These are phyloP conservation scores for Paradoxurus hermaphroditus DNA, from an alignment of 2,113 vertebrate species.

Conservation along the genomic window DNA sequence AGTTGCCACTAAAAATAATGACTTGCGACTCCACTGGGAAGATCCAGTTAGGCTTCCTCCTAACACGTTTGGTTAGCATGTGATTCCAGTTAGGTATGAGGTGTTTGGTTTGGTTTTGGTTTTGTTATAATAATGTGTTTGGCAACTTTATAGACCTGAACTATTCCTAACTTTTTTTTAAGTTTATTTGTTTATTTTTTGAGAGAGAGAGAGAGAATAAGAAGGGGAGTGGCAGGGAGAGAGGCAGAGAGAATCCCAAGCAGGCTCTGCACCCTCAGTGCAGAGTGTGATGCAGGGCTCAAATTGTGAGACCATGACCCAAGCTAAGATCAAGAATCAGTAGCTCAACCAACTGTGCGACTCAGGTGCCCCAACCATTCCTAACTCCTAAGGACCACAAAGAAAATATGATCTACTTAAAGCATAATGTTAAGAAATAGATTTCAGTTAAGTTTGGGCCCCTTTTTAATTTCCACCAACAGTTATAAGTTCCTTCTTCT, in stretches of 20 bases:
- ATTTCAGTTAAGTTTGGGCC: slow-evolving; percentile 15
- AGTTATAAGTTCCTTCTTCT: not conserved
- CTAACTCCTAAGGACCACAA: not conserved
- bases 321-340: too few species aligned
- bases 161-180: not conserved
- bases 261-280: too few species aligned
- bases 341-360: not conserved
- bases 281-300: too few species aligned
- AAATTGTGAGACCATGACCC: too few species aligned
- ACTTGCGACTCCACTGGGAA: not conserved
- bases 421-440: slow-evolving; percentile 15
- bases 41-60: not conserved
- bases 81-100: not conserved
- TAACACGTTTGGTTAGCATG: not conserved
- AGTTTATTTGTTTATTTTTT: too few species aligned
- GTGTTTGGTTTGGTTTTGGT: too few species aligned
- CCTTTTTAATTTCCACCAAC: slow-evolving; percentile 28
- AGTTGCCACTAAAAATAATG: slow-evolving; percentile 4
- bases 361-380: too few species aligned
- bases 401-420: slow-evolving; percentile 15
- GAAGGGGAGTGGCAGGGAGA: too few species aligned
- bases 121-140: not conserved
- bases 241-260: too few species aligned
- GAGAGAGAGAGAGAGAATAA: too few species aligned
- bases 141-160: slow-evolving; percentile 15